Base-by-base conservation (phyloP, 2,113 vertebrate genomes). In the Misgurnus anguillicaudatus region DNA sequence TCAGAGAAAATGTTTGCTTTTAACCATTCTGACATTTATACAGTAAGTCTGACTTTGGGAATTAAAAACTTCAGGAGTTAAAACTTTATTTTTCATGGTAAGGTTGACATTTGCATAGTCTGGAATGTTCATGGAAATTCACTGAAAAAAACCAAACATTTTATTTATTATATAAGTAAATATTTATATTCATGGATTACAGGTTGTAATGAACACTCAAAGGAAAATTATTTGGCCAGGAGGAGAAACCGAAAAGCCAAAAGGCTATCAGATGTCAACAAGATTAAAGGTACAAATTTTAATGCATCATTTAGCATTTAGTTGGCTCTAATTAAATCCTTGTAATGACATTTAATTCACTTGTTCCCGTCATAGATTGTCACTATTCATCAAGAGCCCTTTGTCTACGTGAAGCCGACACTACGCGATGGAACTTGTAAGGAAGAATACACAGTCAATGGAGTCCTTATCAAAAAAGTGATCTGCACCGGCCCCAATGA, bases 241-340 rank as follows among this genome's bases (percentile, higher is more conserved):
- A 1, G 97, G 98, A 65, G 96, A 98, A 85, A 97, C 96, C 0
- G 97, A 99, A 91, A 98, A 96, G 74, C 98, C 98, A 9, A 93
- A 94, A n/a, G 98, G 98, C 55, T 99, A 98, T 84, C 96, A 99
- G 93, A 99, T 99, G 98, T 99, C 98, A 0, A 99, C 98, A 6
- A 95, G 94, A 83, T 73, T 99, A 53, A 99, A 99, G 95, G 98
- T 93, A 71, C 38, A 36, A 17, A 11, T 71, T 76, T 58, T 16
- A 16, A 39, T 51, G 9, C 19, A n/a, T 14, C 36, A 9, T 80
- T 68, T 19, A 61, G 31, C 47, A 4, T 64, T 69, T 47, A 70
- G 60, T 42, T 38, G 38, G 17, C 16, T 9, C 57, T 51, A 5
- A 48, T 58, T 68, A 79, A 75, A 63, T 3, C 24, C 19, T 47